Conservation (phyloP, 2,888 invertebrate genomes). For the Drosophila phalerata region DNA sequence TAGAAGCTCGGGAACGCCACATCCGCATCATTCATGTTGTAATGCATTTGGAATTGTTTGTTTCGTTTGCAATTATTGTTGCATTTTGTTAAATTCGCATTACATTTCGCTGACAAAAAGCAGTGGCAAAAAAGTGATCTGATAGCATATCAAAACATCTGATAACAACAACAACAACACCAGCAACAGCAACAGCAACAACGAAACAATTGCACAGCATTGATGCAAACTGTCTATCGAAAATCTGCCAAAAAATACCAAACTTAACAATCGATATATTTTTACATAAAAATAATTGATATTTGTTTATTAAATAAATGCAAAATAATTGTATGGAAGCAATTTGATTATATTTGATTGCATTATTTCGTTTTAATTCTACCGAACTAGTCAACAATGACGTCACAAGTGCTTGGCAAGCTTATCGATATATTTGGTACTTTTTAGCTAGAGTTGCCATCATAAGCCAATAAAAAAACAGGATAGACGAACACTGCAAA, state of each 20-base stretch:
- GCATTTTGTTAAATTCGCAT: slow-evolving; percentile 62
- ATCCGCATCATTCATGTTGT: slow-evolving; percentile 82
- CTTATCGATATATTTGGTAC: neutral
- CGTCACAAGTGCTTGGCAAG: slow-evolving; percentile 1
- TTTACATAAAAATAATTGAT: neutral
- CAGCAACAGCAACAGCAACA: slow-evolving; percentile 10
- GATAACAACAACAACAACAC: slow-evolving; percentile 49
- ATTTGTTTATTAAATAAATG: neutral
- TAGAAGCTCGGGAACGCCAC: slow-evolving; percentile 75
- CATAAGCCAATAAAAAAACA: no score
- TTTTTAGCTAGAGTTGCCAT: neutral
- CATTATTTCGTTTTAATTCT: neutral
- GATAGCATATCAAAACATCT: slow-evolving; percentile 66
- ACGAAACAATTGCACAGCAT: slow-evolving; percentile 37
- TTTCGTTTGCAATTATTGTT: slow-evolving; percentile 37
- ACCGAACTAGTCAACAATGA: neutral
- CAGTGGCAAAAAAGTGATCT: slow-evolving; percentile 54
- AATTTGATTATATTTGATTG: neutral
- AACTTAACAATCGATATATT: neutral
- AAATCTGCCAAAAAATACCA: slow-evolving; percentile 18
- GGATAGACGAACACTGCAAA: no score
- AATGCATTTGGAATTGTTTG: slow-evolving; percentile 32
- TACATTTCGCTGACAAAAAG: slow-evolving; percentile 52
- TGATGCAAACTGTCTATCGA: slow-evolving; percentile 29
- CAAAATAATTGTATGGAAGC: neutral